Conservation (phyloP, 2,797 vertebrate genomes). For the Odontamblyopus rebecca region DNA sequence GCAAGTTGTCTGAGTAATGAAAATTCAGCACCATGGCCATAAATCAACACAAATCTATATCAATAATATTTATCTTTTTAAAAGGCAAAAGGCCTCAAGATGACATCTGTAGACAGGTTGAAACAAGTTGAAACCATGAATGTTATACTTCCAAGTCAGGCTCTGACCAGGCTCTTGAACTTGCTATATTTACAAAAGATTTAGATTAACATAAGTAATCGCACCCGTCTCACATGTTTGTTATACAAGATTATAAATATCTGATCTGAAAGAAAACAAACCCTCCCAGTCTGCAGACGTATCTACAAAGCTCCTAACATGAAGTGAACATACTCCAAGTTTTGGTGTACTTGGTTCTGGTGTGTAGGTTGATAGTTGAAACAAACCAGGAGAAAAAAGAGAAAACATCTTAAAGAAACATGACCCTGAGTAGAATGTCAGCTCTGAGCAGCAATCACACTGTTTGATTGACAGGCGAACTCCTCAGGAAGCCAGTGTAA, state of each 20-base stretch:
- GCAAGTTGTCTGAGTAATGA: too few species aligned
- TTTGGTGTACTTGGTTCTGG: background rate
- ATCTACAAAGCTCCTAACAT: background rate
- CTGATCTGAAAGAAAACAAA: too few species aligned
- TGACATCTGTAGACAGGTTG: too few species aligned
- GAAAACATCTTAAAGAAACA: constrained; percentile 3
- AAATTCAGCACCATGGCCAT: too few species aligned
- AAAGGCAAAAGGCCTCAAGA: too few species aligned
- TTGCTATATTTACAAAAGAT: too few species aligned
- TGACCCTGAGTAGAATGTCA: background rate
- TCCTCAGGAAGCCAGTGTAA: background rate
- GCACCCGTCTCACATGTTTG: background rate
- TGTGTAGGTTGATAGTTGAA: background rate
- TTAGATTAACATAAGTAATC: background rate
- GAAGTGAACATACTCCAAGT: background rate
- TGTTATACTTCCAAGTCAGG: too few species aligned
- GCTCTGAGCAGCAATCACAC: background rate
- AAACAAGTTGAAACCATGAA: too few species aligned
- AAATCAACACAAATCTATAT: too few species aligned
- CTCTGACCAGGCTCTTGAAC: too few species aligned
- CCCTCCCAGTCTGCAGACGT: too few species aligned
- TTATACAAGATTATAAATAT: background rate
- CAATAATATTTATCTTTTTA: too few species aligned
- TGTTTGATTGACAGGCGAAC: constrained; percentile 11
- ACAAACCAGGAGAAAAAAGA: background rate